Conservation (phyloP, 2,113 vertebrate genomes). For the Reinhardtius hippoglossoides region DNA sequence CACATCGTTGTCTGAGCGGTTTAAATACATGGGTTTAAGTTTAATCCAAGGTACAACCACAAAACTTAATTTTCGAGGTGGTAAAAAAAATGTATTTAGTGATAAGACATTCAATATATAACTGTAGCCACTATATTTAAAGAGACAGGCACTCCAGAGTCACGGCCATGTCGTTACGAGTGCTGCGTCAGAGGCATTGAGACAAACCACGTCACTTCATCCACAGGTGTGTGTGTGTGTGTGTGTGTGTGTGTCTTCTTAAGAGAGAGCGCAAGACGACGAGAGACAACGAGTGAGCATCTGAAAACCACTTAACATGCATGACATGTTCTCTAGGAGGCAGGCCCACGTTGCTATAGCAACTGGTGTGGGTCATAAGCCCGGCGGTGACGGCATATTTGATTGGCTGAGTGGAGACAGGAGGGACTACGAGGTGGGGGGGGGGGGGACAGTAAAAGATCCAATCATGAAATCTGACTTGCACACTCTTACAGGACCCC, state of each 20-base stretch:
- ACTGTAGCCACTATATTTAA: not conserved
- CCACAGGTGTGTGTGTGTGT: constrained; percentile 23
- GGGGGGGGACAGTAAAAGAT: constrained; percentile 23
- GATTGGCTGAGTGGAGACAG: constrained; percentile 73
- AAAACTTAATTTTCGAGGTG: no score
- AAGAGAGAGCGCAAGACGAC: constrained; percentile 43
- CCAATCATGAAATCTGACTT: constrained; percentile 49
- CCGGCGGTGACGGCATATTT: constrained; percentile 63
- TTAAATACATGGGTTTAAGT: not conserved
- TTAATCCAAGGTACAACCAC: not conserved
- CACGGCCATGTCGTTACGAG: not conserved
- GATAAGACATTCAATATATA: not conserved
- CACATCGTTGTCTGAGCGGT: not conserved
- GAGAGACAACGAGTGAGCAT: constrained; percentile 62
- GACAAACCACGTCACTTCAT: constrained; percentile 30
- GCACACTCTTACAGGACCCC: constrained; percentile 5
- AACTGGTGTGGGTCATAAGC: constrained; percentile 78
- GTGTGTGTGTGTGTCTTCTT: constrained; percentile 32
- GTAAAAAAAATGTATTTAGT: no score
- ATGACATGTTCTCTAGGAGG: constrained; percentile 76
- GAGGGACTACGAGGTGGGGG: constrained; percentile 28
- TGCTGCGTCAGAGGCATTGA: constrained; percentile 15
- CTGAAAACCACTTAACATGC: constrained; percentile 80
- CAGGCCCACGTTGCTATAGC: constrained; percentile 75
- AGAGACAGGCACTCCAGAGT: not conserved